Evolutionary conservation across 2,888 invertebrate genomes (phyloP).

Genomic region (Drosophila meridionalis): DNA sequence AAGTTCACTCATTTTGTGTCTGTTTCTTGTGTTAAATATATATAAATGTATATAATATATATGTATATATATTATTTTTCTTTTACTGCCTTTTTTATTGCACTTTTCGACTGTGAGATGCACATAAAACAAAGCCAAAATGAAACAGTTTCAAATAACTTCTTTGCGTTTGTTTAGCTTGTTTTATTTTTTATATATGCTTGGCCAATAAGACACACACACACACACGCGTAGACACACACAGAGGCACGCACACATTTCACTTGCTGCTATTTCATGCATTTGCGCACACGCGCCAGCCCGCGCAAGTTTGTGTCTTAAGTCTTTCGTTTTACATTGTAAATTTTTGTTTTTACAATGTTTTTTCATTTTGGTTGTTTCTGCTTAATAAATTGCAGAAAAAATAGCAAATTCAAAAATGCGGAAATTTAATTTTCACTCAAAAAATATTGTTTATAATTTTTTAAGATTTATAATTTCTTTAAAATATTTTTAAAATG

Average conservation of each 20-base stretch:
- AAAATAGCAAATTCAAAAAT: constrained; percentile 25
- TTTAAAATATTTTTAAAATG: neutral
- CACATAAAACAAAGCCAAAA: constrained; percentile 17
- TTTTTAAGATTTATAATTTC: neutral
- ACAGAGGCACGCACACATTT: constrained; percentile 22
- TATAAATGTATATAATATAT: neutral
- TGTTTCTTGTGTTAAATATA: neutral
- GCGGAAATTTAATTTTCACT: constrained; percentile 37
- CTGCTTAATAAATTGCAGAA: constrained; percentile 2
- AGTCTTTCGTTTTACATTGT: constrained; percentile 67
- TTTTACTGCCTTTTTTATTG: constrained; percentile 44
- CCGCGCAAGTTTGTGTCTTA: constrained; percentile 72
- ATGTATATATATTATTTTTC: constrained; percentile 4
- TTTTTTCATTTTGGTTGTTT: constrained; percentile 18
- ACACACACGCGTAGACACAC: constrained; percentile 25
- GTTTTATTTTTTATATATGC: constrained; percentile 31
- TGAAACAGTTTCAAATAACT: constrained; percentile 49
- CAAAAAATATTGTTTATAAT: neutral
- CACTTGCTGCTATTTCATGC: constrained; percentile 58
- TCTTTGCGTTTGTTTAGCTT: constrained; percentile 36
- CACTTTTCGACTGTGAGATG: constrained; percentile 30
- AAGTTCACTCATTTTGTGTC: constrained; percentile 36
- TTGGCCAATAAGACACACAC: constrained; percentile 47
- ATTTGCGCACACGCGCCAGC: constrained; percentile 62
- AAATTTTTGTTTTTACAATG: constrained; percentile 12